Evolutionary conservation across 2,797 vertebrate species (phyloP).

Genomic region (Yasuhikotakia modesta): DNA sequence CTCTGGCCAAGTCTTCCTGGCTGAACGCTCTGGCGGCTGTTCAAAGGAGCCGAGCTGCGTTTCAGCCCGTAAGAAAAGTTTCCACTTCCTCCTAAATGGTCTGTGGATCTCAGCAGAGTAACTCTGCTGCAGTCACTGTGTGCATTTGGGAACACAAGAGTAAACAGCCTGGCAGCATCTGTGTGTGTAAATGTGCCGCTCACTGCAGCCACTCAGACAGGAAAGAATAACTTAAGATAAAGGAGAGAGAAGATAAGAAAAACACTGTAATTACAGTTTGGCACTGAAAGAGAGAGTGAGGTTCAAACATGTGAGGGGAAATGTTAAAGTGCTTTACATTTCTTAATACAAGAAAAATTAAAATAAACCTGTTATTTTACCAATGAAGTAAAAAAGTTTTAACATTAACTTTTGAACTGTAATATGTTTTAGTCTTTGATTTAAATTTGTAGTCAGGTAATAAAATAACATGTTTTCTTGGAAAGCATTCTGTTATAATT

Average conservation of each 20-base stretch:
- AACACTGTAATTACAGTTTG: conserved; percentile 48
- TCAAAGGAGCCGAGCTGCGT: conserved; percentile 58
- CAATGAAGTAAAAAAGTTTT: no score
- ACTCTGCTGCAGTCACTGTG: conserved; percentile 59
- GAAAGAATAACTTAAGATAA: conserved; percentile 69
- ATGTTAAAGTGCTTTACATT: not conserved
- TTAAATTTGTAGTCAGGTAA: no score
- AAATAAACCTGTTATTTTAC: no score
- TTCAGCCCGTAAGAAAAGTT: conserved; percentile 29
- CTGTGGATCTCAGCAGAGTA: conserved; percentile 53
- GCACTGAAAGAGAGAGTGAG: conserved; percentile 24
- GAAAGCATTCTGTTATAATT: no score
- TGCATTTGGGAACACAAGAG: conserved; percentile 61
- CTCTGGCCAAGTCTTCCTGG: conserved; percentile 45
- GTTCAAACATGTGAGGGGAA: not conserved
- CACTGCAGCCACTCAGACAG: conserved; percentile 62
- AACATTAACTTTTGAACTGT: no score
- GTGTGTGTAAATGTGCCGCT: conserved; percentile 29
- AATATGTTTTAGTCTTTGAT: no score
- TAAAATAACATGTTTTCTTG: no score
- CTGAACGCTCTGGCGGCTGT: conserved; percentile 67
- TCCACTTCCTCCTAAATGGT: conserved; percentile 56
- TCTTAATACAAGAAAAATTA: no score
- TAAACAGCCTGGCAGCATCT: conserved; percentile 62
- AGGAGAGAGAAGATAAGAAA: conserved; percentile 47